Evolutionary conservation across 2,888 invertebrate genomes (phyloP).

Genomic region (Brachypalpus laphriformis): DNA sequence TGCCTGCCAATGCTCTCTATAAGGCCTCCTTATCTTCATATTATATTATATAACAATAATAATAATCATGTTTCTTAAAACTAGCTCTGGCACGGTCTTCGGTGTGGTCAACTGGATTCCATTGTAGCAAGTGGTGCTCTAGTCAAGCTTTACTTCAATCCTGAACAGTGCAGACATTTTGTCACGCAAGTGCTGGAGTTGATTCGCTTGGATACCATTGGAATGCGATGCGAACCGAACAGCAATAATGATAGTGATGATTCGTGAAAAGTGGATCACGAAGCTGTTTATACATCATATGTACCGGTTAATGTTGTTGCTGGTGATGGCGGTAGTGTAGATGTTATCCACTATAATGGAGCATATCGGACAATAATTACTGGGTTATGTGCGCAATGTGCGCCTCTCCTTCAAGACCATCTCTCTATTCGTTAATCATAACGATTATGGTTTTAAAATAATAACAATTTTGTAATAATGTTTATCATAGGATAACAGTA

Average conservation of each 20-base stretch:
- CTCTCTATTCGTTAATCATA: conserved; percentile 32
- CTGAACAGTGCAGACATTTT: conserved; percentile 64
- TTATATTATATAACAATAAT: conserved; percentile 64
- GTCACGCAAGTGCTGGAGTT: conserved; percentile 63
- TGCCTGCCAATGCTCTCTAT: not conserved
- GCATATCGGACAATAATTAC: conserved; percentile 66
- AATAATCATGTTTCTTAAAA: conserved; percentile 37
- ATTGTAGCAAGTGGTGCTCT: conserved; percentile 33
- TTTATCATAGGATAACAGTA: not conserved
- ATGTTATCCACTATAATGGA: conserved; percentile 66
- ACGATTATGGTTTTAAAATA: conserved; percentile 30
- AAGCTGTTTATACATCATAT: conserved; percentile 23
- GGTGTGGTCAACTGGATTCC: conserved; percentile 52
- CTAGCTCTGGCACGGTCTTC: conserved; percentile 19
- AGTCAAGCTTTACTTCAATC: conserved; percentile 19
- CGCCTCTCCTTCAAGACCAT: not conserved
- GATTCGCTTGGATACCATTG: conserved; percentile 56
- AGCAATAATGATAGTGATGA: conserved; percentile 71
- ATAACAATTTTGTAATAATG: conserved; percentile 31
- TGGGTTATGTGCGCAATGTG: conserved; percentile 48
- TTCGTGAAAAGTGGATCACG: conserved; percentile 73
- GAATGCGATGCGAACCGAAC: conserved; percentile 69
- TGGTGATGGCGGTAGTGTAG: conserved; percentile 1
- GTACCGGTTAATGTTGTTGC: conserved; percentile 60
- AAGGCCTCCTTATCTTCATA: conserved; percentile 1